Evolutionary conservation across 2,797 vertebrate genomes (phyloP).

Genomic region (Aselliscus stoliczkanus): DNA sequence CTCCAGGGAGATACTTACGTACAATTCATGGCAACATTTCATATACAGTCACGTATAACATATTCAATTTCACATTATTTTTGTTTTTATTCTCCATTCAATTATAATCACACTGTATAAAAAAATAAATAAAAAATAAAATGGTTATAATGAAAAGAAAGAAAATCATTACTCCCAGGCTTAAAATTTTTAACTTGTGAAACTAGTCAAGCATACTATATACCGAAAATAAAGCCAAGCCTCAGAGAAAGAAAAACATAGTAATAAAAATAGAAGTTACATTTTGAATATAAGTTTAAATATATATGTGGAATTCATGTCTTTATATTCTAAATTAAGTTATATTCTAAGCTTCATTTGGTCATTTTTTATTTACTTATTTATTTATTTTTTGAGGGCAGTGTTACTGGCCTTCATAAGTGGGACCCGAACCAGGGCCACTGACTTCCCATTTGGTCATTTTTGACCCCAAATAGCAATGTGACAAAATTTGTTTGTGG

Average conservation of each 20-base stretch:
- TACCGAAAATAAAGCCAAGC: not conserved
- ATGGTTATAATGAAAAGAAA: not conserved
- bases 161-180: not conserved
- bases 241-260: not conserved
- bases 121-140: not conserved
- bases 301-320: not conserved
- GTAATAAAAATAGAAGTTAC: not conserved
- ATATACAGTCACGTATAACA: not conserved
- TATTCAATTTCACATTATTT: not conserved
- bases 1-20: not conserved
- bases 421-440: too few relatives aligned
- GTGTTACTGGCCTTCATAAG: too few relatives aligned
- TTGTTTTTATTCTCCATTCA: not conserved
- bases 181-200: not conserved
- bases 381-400: too few relatives aligned
- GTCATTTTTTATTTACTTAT: too few relatives aligned
- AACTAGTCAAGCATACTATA: not conserved
- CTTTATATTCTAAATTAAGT: not conserved
- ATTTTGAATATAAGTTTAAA: not conserved
- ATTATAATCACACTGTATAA: not conserved
- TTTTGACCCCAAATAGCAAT: not conserved
- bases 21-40: not conserved
- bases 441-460: not conserved
- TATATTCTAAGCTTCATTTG: too few relatives aligned
- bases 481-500: not conserved